phyloP scores from a whole-genome alignment of 1,140 invertebrate genomes.

The Theocolax elegans region DNA sequence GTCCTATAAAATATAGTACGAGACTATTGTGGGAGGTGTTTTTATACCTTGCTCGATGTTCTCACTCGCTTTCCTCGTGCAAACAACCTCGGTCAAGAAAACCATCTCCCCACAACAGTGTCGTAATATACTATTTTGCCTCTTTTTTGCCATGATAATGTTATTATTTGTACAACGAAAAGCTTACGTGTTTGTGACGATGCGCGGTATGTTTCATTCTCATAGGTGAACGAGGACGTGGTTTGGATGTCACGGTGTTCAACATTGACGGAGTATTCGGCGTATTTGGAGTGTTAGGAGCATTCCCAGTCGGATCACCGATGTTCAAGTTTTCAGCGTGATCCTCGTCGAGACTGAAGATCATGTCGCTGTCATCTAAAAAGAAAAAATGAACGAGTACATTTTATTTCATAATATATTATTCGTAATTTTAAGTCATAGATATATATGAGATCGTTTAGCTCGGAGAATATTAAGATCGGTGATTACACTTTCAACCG shows the following conservation, averaged over 20 bases:
- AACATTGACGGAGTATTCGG: constrained; percentile 13
- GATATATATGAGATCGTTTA: constrained; percentile 2
- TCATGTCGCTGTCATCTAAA: constrained; percentile 69
- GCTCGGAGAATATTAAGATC: too few species aligned
- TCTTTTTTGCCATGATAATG: too few species aligned
- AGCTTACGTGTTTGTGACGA: constrained; percentile 61
- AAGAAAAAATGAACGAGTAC: constrained; percentile 24
- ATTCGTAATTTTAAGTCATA: background rate
- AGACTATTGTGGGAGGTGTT: too few species aligned
- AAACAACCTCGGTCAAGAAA: too few species aligned
- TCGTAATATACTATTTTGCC: too few species aligned
- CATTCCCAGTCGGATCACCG: constrained; percentile 8
- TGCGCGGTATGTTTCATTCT: constrained; percentile 53
- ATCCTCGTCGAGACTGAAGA: constrained; percentile 80
- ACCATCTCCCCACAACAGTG: too few species aligned
- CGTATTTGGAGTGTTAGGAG: constrained; percentile 25
- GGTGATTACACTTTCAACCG: too few species aligned
- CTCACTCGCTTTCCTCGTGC: too few species aligned
- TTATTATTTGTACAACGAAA: too few species aligned
- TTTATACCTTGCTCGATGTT: too few species aligned
- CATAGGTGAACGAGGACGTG: constrained; percentile 58
- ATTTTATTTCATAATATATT: too few species aligned
- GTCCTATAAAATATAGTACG: too few species aligned
- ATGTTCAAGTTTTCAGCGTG: constrained; percentile 51
- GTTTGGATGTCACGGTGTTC: constrained; percentile 45